Evolutionary conservation across 2,888 invertebrate species (phyloP).

Genomic region (Perizoma flavofasciatum): DNA sequence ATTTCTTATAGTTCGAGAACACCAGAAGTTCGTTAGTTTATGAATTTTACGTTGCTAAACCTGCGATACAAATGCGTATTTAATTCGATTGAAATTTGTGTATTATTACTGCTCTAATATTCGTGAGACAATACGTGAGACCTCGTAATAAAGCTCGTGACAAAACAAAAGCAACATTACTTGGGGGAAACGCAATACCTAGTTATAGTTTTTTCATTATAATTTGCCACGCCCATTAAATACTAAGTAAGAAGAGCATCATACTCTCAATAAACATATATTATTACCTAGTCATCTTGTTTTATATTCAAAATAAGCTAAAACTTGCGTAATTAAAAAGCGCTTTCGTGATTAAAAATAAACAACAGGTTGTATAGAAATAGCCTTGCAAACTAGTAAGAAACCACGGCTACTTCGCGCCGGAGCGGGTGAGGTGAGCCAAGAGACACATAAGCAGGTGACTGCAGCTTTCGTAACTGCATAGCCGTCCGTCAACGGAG

Average conservation of each 20-base stretch:
- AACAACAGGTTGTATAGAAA: constrained; percentile 37
- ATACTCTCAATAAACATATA: too few relatives aligned
- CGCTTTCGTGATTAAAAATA: constrained; percentile 12
- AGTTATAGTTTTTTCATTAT: too few relatives aligned
- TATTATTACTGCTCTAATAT: constrained; percentile 15
- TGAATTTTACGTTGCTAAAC: constrained; percentile 35
- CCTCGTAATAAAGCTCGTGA: too few relatives aligned
- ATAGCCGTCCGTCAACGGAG: constrained; percentile 60
- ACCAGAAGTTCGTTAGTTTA: constrained; percentile 44
- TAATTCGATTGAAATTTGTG: not conserved
- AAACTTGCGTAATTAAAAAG: constrained; percentile 1
- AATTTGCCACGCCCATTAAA: too few relatives aligned
- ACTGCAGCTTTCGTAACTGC: constrained; percentile 78
- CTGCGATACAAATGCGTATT: not conserved
- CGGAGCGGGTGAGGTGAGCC: constrained; percentile 49
- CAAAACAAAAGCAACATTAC: too few relatives aligned
- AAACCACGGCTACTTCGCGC: constrained; percentile 45
- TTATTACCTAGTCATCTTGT: not conserved
- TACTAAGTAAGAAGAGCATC: too few relatives aligned
- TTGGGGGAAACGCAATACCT: too few relatives aligned
- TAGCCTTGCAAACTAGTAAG: constrained; percentile 41
- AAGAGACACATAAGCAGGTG: constrained; percentile 65
- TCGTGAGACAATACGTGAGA: constrained; percentile 47
- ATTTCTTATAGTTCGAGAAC: constrained; percentile 44
- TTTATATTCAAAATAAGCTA: not conserved